Percentiles rank a stretch among this genome's conserved stretches.
These are phyloP conservation scores for Ursus arctos DNA, from an alignment of 2,113 vertebrate genomes.

Conservation along the genomic window DNA sequence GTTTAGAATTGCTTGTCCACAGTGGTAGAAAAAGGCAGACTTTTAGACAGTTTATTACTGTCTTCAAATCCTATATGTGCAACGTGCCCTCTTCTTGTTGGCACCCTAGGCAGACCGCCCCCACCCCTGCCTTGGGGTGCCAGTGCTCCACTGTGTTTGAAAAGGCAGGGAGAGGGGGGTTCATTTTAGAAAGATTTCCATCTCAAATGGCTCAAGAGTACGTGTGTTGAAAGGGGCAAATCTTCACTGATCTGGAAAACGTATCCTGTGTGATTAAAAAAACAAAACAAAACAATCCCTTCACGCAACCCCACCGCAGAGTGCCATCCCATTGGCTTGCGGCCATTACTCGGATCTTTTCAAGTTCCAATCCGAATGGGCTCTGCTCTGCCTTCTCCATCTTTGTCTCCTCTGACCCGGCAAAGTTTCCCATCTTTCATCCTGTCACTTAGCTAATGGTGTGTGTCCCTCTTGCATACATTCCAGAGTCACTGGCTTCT, in stretches of 20 bases:
- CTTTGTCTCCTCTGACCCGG: constrained; percentile 84
- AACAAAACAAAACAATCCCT: not conserved
- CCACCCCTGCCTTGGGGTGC: not conserved
- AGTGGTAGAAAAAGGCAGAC: constrained; percentile 31
- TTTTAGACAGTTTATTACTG: not conserved
- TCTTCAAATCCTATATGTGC: constrained; percentile 47
- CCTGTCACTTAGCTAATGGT: constrained; percentile 93
- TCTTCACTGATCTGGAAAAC: constrained; percentile 66
- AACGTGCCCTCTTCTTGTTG: not conserved
- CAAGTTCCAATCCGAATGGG: constrained; percentile 88
- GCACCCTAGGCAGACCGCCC: not conserved
- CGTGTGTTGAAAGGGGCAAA: constrained; percentile 30
- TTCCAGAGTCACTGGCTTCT: constrained; percentile 87
- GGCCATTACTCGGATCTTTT: constrained; percentile 73
- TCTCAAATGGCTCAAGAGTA: constrained; percentile 38
- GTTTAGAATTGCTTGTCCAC: constrained; percentile 35
- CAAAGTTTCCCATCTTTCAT: constrained; percentile 90
- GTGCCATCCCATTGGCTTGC: constrained; percentile 60
- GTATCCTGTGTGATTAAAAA: constrained; percentile 41
- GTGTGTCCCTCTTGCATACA: constrained; percentile 90
- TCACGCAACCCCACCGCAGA: not conserved
- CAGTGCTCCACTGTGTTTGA: not conserved
- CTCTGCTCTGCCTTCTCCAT: constrained; percentile 87
- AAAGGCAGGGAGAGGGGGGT: not conserved
- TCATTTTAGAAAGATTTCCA: constrained; percentile 64